Evolutionary conservation across 2,113 vertebrate genomes (phyloP), one percentile per base, ranked within the genome.

Genomic region (Etheostoma cragini): DNA sequence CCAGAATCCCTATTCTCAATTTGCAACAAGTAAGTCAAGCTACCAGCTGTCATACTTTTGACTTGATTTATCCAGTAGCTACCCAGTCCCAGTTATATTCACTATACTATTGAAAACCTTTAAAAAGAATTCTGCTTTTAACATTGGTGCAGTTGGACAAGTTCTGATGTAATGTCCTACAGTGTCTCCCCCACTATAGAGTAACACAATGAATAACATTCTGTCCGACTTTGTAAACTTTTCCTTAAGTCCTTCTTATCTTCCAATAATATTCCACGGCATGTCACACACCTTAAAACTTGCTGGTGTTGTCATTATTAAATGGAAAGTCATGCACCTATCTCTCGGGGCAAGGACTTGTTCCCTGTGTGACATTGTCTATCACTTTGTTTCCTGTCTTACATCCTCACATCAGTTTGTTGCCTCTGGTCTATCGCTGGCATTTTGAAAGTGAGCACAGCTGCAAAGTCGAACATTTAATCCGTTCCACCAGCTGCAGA

Each of bases 321-420:
- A 69, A 88, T 84, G 81, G 75, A 7, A 35, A 77, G 79, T 80
- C 77, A 74, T 80, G 77, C 81, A 80, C 81, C 78, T 76, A 69
- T 87, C 80, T 89, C 86, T 91, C 65, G 1, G n/a, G 91, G 88
- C 87, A 75, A 89, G 78, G 87, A 54, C 87, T 89, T 69, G 26
- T 15, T 80, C 70, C 57, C 65, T 24, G n/a, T 15, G 46, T 50
- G 80, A 89, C 84, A 57, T 4, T 85, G 83, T 89, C 90, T 88
- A 65, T 87, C 87, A 75, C 83, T 86, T 54, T 78, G 64, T 57
- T 74, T 84, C 76, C 65, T 74, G 86, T 86, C 83, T 72, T 35
- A 67, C 38, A 78, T 21, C 10, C 78, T 82, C 67, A 45, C 12
- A 14, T 87, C 87, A 87, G 1, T 35, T 22, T 21, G 45, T 82